Evolutionary conservation across 2,113 vertebrate genomes (phyloP).

Genomic region (Oxygymnocypris stewartii): DNA sequence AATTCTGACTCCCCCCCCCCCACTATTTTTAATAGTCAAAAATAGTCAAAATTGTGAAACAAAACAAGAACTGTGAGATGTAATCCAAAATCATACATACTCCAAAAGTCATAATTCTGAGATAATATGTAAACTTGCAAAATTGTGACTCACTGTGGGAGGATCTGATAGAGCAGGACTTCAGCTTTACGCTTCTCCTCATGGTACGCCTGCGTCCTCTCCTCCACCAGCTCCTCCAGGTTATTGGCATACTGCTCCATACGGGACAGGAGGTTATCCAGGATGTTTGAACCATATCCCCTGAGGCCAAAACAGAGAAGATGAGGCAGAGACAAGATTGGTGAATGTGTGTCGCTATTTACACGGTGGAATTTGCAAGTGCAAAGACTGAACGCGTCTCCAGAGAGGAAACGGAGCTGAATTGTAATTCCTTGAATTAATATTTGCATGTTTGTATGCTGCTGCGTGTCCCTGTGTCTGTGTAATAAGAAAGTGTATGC

Average conservation of each 20-base stretch:
- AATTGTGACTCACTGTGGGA: constrained; percentile 79
- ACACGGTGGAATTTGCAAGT: too few species aligned
- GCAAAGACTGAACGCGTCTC: too few species aligned
- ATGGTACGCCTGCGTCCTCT: constrained; percentile 84
- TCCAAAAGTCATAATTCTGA: too few species aligned
- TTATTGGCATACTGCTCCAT: constrained; percentile 90
- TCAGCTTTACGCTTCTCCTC: constrained; percentile 86
- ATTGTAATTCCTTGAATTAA: too few species aligned
- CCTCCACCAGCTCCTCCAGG: constrained; percentile 86
- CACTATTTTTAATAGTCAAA: too few species aligned
- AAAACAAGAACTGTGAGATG: too few species aligned
- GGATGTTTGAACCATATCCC: constrained; percentile 83
- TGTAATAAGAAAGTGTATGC: too few species aligned
- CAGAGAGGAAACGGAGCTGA: too few species aligned
- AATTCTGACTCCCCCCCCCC: too few species aligned
- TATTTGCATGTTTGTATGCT: too few species aligned
- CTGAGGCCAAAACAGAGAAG: constrained; percentile 63
- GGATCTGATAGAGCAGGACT: constrained; percentile 85
- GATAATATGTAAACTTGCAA: background rate
- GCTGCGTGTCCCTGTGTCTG: too few species aligned
- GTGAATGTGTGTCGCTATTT: background rate
- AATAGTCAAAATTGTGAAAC: too few species aligned
- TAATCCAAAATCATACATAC: background rate
- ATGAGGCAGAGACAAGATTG: background rate
- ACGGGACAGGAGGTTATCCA: constrained; percentile 82